phyloP scores from a whole-genome alignment of 1,140 invertebrate genomes.

The Halictus rubicundus region DNA sequence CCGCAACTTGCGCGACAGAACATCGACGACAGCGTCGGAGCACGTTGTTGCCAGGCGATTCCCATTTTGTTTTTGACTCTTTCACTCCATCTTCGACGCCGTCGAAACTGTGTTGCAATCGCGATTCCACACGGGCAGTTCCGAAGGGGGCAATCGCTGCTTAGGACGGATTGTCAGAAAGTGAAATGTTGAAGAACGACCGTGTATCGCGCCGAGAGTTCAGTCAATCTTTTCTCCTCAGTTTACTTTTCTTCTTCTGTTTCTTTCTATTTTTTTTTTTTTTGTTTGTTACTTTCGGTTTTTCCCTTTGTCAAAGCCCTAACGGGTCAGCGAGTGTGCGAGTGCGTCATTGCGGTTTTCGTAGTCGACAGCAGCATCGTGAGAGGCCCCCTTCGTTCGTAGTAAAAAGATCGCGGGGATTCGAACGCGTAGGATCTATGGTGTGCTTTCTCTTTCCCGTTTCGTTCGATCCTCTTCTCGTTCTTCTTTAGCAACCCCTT shows the following conservation, averaged over 20 bases:
- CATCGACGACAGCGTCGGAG: no score
- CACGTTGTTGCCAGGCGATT: no score
- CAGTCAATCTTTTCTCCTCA: neutral
- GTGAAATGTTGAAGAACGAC: constrained; percentile 41
- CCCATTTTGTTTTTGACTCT: neutral
- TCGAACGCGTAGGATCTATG: constrained; percentile 15
- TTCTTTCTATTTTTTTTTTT: no score
- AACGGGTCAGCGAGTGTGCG: neutral
- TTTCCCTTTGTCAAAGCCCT: neutral
- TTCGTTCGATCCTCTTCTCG: constrained; percentile 1
- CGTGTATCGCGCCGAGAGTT: constrained; percentile 6
- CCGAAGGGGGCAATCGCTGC: constrained; percentile 56
- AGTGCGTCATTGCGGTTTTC: constrained; percentile 1
- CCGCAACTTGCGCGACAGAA: neutral
- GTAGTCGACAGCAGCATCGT: constrained; percentile 27
- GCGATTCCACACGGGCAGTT: constrained; percentile 40
- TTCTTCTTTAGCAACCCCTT: no score
- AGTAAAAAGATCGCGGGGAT: constrained; percentile 19
- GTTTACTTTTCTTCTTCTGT: no score
- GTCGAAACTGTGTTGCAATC: constrained; percentile 8
- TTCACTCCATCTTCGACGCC: neutral
- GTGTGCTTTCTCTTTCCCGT: neutral
- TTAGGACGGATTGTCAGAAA: constrained; percentile 66
- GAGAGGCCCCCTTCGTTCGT: constrained; percentile 32
- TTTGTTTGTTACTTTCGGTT: neutral